These are phyloP conservation scores for Apocheima hispidaria DNA, from an alignment of 2,888 invertebrate genomes.

Conservation along the genomic window DNA sequence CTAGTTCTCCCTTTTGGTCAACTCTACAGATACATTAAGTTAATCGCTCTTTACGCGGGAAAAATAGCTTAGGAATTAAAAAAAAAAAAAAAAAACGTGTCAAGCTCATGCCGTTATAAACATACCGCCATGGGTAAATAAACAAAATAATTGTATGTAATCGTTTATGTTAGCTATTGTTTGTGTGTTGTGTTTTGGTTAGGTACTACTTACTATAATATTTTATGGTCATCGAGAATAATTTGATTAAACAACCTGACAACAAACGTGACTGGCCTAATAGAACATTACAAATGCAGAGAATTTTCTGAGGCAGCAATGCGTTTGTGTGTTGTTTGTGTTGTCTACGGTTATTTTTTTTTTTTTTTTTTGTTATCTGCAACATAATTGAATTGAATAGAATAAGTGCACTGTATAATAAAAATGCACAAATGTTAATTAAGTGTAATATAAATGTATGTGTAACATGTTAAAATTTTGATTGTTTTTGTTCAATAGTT, in stretches of 20 bases:
- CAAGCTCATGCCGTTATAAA: conserved; percentile 47
- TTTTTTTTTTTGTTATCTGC: too few relatives aligned
- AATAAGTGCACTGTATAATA: too few relatives aligned
- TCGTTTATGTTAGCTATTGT: conserved; percentile 21
- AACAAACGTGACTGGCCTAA: too few relatives aligned
- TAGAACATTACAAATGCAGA: background rate
- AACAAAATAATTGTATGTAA: conserved; percentile 43
- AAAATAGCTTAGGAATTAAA: conserved; percentile 61
- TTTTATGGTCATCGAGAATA: background rate
- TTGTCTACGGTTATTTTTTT: too few relatives aligned
- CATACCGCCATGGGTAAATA: conserved; percentile 47
- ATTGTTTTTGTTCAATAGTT: too few relatives aligned
- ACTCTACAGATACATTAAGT: background rate
- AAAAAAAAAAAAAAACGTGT: conserved; percentile 55
- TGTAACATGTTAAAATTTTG: too few relatives aligned
- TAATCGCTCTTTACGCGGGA: conserved; percentile 60
- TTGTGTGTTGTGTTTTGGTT: conserved; percentile 8
- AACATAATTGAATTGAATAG: too few relatives aligned
- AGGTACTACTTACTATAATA: background rate
- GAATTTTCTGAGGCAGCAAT: too few relatives aligned
- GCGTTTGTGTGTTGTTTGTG: too few relatives aligned
- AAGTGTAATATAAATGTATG: too few relatives aligned
- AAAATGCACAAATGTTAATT: too few relatives aligned
- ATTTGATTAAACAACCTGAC: background rate
- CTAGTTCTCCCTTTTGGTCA: background rate